These are phyloP conservation scores for Notothenia coriiceps DNA, from an alignment of 2,113 vertebrate genomes.

Conservation along the genomic window DNA sequence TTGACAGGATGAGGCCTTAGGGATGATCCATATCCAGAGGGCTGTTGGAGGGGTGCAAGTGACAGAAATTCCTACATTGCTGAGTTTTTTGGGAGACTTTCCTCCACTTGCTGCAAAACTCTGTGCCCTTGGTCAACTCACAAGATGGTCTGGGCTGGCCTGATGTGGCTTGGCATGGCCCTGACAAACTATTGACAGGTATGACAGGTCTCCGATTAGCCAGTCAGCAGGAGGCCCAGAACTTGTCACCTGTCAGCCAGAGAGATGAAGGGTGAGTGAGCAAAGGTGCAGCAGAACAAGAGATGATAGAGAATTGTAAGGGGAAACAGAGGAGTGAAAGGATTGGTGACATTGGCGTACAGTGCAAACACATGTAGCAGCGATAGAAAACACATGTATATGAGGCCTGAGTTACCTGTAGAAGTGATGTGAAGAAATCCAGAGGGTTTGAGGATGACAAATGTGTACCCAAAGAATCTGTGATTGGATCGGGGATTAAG, in stretches of 20 bases:
- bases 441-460: conserved; percentile 73
- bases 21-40: conserved; percentile 86
- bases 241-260: conserved; percentile 96
- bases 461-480: conserved; percentile 75
- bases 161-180: conserved; percentile 49
- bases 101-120: conserved; percentile 45
- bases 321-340: conserved; percentile 8
- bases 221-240: conserved; percentile 94
- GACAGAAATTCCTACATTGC: conserved; percentile 80
- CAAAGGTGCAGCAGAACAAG: conserved; percentile 44
- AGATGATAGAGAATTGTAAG: conserved; percentile 16
- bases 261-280: conserved; percentile 91
- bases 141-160: conserved; percentile 68
- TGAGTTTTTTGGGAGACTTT: conserved; percentile 69
- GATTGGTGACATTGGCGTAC: conserved; percentile 70
- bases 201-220: conserved; percentile 98
- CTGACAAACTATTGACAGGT: conserved; percentile 94
- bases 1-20: conserved; percentile 84
- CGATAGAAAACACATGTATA: conserved; percentile 57
- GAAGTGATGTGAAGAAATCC: conserved; percentile 69
- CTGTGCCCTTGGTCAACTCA: conserved; percentile 73
- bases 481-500: conserved; percentile 81
- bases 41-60: conserved; percentile 63
- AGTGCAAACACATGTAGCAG: conserved; percentile 37
- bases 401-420: conserved; percentile 60